A percentile compares a stretch with the other conserved stretches of the same genome.
phyloP scores from a whole-genome alignment of 1,140 invertebrate species.

The Cotesia vestalis region DNA sequence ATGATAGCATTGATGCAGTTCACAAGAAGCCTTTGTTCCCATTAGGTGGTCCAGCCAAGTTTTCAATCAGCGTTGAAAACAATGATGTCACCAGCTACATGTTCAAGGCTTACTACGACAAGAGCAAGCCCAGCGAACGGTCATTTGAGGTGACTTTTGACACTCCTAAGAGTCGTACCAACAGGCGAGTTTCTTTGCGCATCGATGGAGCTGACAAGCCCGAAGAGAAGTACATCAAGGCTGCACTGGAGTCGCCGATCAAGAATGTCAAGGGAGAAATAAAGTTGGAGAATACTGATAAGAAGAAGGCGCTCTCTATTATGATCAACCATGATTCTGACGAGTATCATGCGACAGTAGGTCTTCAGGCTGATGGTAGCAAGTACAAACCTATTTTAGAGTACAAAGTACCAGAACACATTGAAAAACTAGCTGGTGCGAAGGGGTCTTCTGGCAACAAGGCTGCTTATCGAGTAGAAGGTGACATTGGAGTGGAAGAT shows the following conservation, averaged over 20 bases:
- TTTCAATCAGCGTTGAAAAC: conserved; percentile 71
- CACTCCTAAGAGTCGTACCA: conserved; percentile 73
- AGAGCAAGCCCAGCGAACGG: conserved; percentile 50
- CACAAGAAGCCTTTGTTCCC: conserved; percentile 69
- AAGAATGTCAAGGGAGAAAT: conserved; percentile 68
- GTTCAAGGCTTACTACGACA: conserved; percentile 64
- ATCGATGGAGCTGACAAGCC: conserved; percentile 64
- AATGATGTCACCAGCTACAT: conserved; percentile 74
- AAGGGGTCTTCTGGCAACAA: conserved; percentile 49
- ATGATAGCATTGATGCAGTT: conserved; percentile 64
- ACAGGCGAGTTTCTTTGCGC: conserved; percentile 69
- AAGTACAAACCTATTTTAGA: conserved; percentile 77
- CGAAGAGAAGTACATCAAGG: conserved; percentile 65
- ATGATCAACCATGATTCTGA: conserved; percentile 69
- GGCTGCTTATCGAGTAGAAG: conserved; percentile 64
- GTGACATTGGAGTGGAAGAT: conserved; percentile 66
- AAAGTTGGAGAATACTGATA: conserved; percentile 64
- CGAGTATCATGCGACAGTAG: conserved; percentile 71
- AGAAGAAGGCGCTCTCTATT: conserved; percentile 68
- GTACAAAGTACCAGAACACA: conserved; percentile 70
- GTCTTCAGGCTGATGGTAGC: conserved; percentile 69
- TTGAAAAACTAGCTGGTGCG: conserved; percentile 54
- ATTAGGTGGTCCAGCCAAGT: conserved; percentile 71
- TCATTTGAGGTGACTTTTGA: conserved; percentile 74
- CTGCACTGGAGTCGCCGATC: conserved; percentile 69